Evolutionary conservation across 2,113 vertebrate species (phyloP), one percentile per base, ranked within the genome.

Genomic region (Capra hircus): DNA sequence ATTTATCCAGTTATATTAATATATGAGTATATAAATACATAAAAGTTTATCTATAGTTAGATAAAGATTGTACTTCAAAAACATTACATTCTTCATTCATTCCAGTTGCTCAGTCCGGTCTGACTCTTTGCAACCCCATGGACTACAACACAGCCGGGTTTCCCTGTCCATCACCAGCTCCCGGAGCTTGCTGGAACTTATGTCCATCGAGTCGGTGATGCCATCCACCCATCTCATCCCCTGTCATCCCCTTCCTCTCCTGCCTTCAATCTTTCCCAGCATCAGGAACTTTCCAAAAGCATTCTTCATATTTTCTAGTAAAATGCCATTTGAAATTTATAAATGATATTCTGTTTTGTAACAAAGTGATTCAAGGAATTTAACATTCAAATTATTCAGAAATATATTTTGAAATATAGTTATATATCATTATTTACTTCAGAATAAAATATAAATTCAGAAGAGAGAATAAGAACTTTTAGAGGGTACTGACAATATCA

Each of bases 71-170:
- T 1, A 17, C 6, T 82, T 53, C 6, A 82, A 25, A 82, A n/a
- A 82, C 30, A 23, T 53, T 14, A 8, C 16, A 14, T 82, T 53
- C 30, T 82, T 82, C 50, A 82, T 53, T 71, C n/a, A 71, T 71
- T 71, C 11, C 5, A 71, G n/a, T 71, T 36, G n/a, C n/a, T 71
- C n/a, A 36, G n/a, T 71, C 9, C 0, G n/a, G 19, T 36, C n/a
- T 2, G 2, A 21, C 17, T 71, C 64, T 67, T 67, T 71, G n/a
- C 0, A 2, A 36, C 9, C 19, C 17, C 17, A 21, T 6, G n/a
- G n/a, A 71, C 64, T 12, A 9, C n/a, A 71, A 11, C 17, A 71
- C 0, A 1, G 4, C 17, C 4, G 0, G n/a, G n/a, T 36, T 71
- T 71, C 9, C 64, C n/a, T 36, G 9, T 40, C 19, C 67, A 71